Evolutionary conservation across 1,140 invertebrate genomes (phyloP).

Genomic region (Neotoxoptera formosana): DNA sequence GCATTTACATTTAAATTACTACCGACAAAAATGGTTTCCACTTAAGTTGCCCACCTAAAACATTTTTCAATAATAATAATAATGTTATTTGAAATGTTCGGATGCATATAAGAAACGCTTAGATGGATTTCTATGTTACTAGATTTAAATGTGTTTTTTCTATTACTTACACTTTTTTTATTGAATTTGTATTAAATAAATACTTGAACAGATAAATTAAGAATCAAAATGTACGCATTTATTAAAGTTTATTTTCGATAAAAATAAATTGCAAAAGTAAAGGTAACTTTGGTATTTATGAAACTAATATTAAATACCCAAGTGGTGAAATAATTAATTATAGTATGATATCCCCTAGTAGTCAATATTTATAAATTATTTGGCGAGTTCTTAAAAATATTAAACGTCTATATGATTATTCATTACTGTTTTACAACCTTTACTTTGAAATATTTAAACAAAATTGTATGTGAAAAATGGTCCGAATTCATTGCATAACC

Average conservation of each 20-base stretch:
- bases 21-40: neutral
- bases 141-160: neutral
- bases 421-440: too few relatives aligned
- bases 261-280: neutral
- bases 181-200: neutral
- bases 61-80: neutral
- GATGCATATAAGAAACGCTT: neutral
- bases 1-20: conserved; percentile 14
- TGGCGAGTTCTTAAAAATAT: too few relatives aligned
- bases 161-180: neutral
- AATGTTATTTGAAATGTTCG: neutral
- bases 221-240: neutral
- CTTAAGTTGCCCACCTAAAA: neutral
- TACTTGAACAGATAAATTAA: neutral
- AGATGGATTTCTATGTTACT: neutral
- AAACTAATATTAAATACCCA: neutral
- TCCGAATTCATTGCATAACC: too few relatives aligned
- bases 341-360: too few relatives aligned
- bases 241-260: neutral
- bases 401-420: too few relatives aligned
- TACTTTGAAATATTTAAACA: too few relatives aligned
- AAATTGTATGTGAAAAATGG: too few relatives aligned
- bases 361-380: too few relatives aligned
- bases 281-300: neutral
- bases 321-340: neutral